phyloP scores from a whole-genome alignment of 1,140 invertebrate species.

The Drosophila setifemur region DNA sequence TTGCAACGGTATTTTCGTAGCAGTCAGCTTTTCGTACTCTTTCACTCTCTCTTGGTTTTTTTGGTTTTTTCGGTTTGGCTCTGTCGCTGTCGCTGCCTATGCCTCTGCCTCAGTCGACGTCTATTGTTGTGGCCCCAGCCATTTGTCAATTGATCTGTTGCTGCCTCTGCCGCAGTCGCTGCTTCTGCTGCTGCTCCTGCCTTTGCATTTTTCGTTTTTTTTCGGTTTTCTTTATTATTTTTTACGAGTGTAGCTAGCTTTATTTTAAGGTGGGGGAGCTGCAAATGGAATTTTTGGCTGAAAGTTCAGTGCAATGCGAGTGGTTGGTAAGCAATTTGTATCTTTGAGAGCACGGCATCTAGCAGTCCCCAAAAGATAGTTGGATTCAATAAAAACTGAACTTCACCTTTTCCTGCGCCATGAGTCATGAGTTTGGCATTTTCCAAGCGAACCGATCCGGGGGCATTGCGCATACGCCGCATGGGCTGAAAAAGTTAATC shows the following conservation, averaged over 20 bases:
- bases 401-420: conserved; percentile 54
- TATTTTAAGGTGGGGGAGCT: conserved; percentile 67
- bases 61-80: too few relatives aligned
- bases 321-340: conserved; percentile 38
- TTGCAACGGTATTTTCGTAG: conserved; percentile 63
- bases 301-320: conserved; percentile 41
- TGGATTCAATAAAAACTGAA: conserved; percentile 59
- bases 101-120: conserved; percentile 20
- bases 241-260: conserved; percentile 41
- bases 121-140: conserved; percentile 54
- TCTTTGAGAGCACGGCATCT: conserved; percentile 62
- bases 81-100: neutral
- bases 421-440: conserved; percentile 49
- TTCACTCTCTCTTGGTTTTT: conserved; percentile 15
- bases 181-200: conserved; percentile 47
- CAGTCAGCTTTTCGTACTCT: conserved; percentile 42
- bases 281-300: conserved; percentile 65
- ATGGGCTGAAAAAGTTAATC: conserved; percentile 53
- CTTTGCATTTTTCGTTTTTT: conserved; percentile 49
- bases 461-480: conserved; percentile 52
- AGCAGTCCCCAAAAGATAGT: conserved; percentile 37
- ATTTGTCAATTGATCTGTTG: conserved; percentile 68
- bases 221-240: conserved; percentile 36
- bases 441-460: conserved; percentile 10
- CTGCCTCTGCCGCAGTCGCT: conserved; percentile 40